Percentiles rank a stretch among this genome's conserved stretches.
Conservation (phyloP, 1,140 invertebrate genomes). For the Radopholus similis region DNA sequence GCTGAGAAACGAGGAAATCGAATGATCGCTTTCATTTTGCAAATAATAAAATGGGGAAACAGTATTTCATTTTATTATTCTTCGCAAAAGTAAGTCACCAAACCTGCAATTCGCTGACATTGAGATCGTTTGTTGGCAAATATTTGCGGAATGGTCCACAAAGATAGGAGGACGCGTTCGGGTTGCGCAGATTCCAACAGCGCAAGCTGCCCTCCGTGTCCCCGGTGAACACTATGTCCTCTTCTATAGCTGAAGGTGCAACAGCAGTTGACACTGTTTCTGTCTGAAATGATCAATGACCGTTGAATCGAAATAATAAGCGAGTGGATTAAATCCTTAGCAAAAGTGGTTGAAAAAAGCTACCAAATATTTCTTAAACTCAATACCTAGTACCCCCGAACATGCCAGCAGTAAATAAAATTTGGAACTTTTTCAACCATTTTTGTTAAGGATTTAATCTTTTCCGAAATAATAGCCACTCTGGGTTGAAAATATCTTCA, state of each 20-base stretch:
- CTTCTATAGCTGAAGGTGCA: neutral
- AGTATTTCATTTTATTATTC: neutral
- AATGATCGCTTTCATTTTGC: neutral
- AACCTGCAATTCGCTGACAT: conserved; percentile 11
- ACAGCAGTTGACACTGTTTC: neutral
- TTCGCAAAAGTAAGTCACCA: neutral
- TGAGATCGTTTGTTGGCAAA: conserved; percentile 14
- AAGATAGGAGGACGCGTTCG: conserved; percentile 41
- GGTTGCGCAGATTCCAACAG: conserved; percentile 37
- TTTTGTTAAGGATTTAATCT: too few relatives aligned
- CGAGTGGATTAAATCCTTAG: too few relatives aligned
- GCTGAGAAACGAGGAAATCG: neutral
- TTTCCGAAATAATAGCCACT: too few relatives aligned
- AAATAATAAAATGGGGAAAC: neutral
- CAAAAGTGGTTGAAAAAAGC: too few relatives aligned
- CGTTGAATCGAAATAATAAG: neutral
- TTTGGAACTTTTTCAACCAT: too few relatives aligned
- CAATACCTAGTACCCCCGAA: too few relatives aligned
- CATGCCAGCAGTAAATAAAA: too few relatives aligned
- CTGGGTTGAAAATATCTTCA: neutral
- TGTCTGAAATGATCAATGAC: neutral
- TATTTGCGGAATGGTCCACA: conserved; percentile 45
- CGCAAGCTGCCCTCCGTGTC: conserved; percentile 46
- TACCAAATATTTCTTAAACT: too few relatives aligned
- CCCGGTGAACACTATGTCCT: conserved; percentile 38